Evolutionary conservation across 2,888 invertebrate genomes (phyloP).

Genomic region (Scaptomyza caliginosa): DNA sequence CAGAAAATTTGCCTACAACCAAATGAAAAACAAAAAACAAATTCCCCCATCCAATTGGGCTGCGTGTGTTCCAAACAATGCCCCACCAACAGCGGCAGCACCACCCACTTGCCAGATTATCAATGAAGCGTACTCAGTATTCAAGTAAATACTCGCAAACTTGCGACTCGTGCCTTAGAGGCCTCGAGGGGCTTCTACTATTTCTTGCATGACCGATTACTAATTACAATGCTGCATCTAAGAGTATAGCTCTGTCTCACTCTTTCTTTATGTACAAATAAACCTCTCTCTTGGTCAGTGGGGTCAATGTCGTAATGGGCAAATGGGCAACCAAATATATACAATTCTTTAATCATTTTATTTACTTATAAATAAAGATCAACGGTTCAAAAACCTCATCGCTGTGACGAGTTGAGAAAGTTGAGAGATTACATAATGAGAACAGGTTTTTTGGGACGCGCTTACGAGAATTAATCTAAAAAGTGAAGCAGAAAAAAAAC

Average conservation of each 20-base stretch:
- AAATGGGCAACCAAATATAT: conserved; percentile 24
- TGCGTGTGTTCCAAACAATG: conserved; percentile 68
- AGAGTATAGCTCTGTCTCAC: neutral
- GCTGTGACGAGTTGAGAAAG: conserved; percentile 18
- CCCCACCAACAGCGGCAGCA: conserved; percentile 18
- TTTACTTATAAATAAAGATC: conserved; percentile 32
- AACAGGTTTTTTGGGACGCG: conserved; percentile 24
- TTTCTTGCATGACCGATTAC: conserved; percentile 82
- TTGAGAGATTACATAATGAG: conserved; percentile 42
- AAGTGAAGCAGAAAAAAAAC: too few species aligned
- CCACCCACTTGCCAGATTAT: conserved; percentile 47
- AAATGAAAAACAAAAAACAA: conserved; percentile 17
- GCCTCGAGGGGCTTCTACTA: conserved; percentile 52
- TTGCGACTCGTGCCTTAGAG: conserved; percentile 31
- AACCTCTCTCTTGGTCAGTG: conserved; percentile 51
- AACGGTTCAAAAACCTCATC: conserved; percentile 42
- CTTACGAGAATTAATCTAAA: conserved; percentile 17
- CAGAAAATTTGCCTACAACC: conserved; percentile 54
- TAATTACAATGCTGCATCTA: conserved; percentile 72
- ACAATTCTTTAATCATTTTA: conserved; percentile 11
- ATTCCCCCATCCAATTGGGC: conserved; percentile 55
- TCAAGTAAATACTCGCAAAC: conserved; percentile 13
- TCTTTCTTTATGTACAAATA: too few species aligned
- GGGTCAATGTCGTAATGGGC: conserved; percentile 76
- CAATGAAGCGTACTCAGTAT: conserved; percentile 70